Percentiles rank a stretch among this genome's conserved stretches.
Conservation (phyloP, 35 echinoderm and acorn worm species). For the Holothuria glaberrima region DNA sequence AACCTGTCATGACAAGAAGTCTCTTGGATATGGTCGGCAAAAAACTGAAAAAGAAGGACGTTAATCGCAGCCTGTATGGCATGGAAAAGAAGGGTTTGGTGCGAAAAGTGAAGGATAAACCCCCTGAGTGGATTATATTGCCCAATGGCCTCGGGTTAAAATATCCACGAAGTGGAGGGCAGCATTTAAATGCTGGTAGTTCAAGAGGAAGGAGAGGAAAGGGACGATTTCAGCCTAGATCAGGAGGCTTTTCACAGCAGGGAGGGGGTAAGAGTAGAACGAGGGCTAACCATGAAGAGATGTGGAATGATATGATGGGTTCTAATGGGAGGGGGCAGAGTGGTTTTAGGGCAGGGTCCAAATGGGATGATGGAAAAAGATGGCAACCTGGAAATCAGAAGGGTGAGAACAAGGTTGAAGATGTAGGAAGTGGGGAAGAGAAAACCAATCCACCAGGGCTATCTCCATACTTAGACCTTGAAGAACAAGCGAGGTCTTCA, state of each 20-base stretch:
- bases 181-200: background rate
- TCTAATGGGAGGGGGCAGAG: background rate
- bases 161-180: background rate
- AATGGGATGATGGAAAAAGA: background rate
- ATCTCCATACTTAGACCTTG: background rate
- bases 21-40: slow-evolving; percentile 70
- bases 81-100: slow-evolving; percentile 80
- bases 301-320: too few species aligned
- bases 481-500: background rate
- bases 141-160: slow-evolving; percentile 15
- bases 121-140: slow-evolving; percentile 84
- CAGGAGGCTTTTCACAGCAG: too few species aligned
- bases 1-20: slow-evolving; percentile 67
- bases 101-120: slow-evolving; percentile 75
- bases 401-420: background rate
- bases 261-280: too few species aligned
- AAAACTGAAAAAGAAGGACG: slow-evolving; percentile 80
- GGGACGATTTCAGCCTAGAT: too few species aligned
- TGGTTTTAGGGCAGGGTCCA: slow-evolving; percentile 24
- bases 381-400: background rate
- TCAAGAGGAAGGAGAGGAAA: background rate
- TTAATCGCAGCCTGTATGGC: slow-evolving; percentile 82
- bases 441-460: background rate
- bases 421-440: background rate
- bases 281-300: too few species aligned